Percentiles rank a stretch among this genome's conserved stretches.
Conservation (phyloP, 2,113 vertebrate genomes). For the Porphyrio hochstetteri region DNA sequence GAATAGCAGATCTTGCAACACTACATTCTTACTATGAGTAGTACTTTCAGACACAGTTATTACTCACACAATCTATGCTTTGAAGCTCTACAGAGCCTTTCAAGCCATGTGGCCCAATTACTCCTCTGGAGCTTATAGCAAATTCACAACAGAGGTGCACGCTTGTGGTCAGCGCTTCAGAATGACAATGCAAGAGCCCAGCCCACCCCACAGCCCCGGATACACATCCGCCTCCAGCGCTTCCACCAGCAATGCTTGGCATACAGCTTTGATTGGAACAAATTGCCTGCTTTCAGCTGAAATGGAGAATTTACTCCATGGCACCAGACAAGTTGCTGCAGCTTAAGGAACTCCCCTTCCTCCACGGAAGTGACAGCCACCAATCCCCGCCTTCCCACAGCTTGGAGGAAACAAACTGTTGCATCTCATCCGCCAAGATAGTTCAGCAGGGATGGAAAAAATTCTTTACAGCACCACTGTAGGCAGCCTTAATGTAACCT, state of each 20-base stretch:
- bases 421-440: not conserved
- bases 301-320: not conserved
- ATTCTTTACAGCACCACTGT: not conserved
- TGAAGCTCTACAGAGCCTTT: not conserved
- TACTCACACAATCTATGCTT: not conserved
- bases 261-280: not conserved
- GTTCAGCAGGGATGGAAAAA: not conserved
- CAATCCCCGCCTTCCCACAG: accelerated
- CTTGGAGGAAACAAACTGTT: accelerated
- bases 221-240: not conserved
- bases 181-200: accelerated
- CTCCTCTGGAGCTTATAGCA: not conserved
- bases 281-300: not conserved
- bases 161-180: not conserved
- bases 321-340: not conserved
- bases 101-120: not conserved
- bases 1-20: not conserved
- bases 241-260: not conserved
- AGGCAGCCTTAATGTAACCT: not conserved
- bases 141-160: not conserved
- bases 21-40: not conserved
- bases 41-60: not conserved
- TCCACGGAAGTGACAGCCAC: not conserved
- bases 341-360: not conserved
- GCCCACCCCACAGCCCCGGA: not conserved